phyloP scores from a whole-genome alignment of 2,797 vertebrate species.

The Rhinella marina region DNA sequence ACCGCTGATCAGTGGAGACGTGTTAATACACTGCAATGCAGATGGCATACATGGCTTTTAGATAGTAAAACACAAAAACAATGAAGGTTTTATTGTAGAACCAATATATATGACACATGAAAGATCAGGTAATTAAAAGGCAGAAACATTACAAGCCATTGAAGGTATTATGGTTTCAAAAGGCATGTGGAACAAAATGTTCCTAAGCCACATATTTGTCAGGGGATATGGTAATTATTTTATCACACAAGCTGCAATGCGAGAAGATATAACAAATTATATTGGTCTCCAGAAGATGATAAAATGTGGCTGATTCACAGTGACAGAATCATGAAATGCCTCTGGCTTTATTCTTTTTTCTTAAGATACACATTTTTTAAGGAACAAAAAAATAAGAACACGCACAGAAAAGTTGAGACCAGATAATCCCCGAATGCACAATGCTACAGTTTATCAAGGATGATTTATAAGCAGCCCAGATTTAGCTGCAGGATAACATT shows the following conservation, averaged over 20 bases:
- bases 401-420: background rate
- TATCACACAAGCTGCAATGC: slow-evolving; percentile 42
- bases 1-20: background rate
- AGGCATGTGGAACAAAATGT: slow-evolving; percentile 46
- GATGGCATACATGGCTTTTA: background rate
- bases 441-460: slow-evolving; percentile 76
- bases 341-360: slow-evolving; percentile 64
- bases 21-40: background rate
- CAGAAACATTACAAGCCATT: slow-evolving; percentile 41
- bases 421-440: slow-evolving; percentile 72
- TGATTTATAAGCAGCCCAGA: slow-evolving; percentile 81
- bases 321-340: slow-evolving; percentile 70
- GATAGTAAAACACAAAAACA: background rate
- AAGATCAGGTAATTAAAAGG: slow-evolving; percentile 40
- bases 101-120: slow-evolving; percentile 8
- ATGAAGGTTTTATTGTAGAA: slow-evolving; percentile 6
- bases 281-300: slow-evolving; percentile 69
- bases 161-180: slow-evolving; percentile 42
- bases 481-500: slow-evolving; percentile 78
- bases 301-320: slow-evolving; percentile 69
- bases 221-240: slow-evolving; percentile 51
- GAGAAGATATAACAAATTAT: slow-evolving; percentile 58
- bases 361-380: background rate
- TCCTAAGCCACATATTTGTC: slow-evolving; percentile 48
- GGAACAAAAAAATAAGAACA: slow-evolving; percentile 6